Conservation (phyloP, 1,140 invertebrate species). For the Hylyphantes graminicola region DNA sequence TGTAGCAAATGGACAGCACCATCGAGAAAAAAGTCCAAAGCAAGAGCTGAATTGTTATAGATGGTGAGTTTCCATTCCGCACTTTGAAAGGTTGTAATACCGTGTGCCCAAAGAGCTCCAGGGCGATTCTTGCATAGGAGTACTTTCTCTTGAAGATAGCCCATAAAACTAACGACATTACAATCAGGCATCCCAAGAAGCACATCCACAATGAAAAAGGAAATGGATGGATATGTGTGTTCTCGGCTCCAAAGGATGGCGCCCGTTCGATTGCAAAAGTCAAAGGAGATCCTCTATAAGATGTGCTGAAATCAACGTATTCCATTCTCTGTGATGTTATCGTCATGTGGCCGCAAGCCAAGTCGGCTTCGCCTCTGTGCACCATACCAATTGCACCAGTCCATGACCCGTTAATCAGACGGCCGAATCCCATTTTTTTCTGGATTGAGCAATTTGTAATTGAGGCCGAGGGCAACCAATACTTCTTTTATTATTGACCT, state of each 20-base stretch:
- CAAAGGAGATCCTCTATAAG: conserved; percentile 5
- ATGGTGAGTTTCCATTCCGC: not conserved
- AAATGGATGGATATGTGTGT: conserved; percentile 23
- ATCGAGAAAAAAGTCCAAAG: not conserved
- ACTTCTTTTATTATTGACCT: no score
- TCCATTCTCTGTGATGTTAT: not conserved
- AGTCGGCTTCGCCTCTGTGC: conserved; percentile 14
- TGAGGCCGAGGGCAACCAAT: no score
- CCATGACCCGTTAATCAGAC: not conserved
- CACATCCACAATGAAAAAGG: conserved; percentile 13
- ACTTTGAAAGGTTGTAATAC: not conserved
- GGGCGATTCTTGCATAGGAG: not conserved
- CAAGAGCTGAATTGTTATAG: not conserved
- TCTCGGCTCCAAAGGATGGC: not conserved
- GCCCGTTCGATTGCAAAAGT: conserved; percentile 24
- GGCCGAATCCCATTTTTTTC: no score
- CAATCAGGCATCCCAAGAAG: not conserved
- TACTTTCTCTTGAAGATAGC: not conserved
- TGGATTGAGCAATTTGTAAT: no score
- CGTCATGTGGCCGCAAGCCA: conserved; percentile 4
- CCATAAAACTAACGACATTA: not conserved
- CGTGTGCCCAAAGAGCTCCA: not conserved
- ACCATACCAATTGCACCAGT: conserved; percentile 37
- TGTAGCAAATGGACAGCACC: conserved; percentile 13
- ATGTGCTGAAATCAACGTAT: conserved; percentile 3